These are phyloP conservation scores for Antitype chi DNA, from an alignment of 2,888 invertebrate species.

Conservation along the genomic window DNA sequence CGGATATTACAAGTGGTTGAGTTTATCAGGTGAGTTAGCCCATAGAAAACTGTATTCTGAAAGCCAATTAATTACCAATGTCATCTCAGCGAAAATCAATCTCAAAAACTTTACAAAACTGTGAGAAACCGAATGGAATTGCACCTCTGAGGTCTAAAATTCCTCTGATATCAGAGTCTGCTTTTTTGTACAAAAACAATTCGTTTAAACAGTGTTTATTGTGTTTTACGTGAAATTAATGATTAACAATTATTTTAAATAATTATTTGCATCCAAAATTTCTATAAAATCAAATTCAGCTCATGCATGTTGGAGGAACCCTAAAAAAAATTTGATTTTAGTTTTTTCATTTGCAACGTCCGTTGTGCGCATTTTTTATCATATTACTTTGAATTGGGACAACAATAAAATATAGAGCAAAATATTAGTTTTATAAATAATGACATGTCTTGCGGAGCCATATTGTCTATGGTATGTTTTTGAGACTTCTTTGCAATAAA, in stretches of 20 bases:
- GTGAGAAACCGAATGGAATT: background rate
- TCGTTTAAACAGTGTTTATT: no score
- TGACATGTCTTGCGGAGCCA: conserved; percentile 67
- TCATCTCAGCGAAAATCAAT: background rate
- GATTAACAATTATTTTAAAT: no score
- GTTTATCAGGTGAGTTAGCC: background rate
- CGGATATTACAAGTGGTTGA: background rate
- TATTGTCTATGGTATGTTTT: conserved; percentile 67
- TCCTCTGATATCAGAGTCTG: no score
- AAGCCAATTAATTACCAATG: background rate
- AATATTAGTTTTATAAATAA: conserved; percentile 77
- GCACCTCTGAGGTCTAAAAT: no score
- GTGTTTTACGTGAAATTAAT: no score
- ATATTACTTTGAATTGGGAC: conserved; percentile 66
- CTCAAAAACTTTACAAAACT: no score
- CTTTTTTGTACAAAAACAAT: no score
- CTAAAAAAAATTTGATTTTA: conserved; percentile 58
- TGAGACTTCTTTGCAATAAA: conserved; percentile 61
- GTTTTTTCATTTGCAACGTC: conserved; percentile 68
- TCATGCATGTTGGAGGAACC: conserved; percentile 56
- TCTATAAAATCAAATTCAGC: background rate
- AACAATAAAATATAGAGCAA: conserved; percentile 86
- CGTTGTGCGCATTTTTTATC: conserved; percentile 68
- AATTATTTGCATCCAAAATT: background rate
- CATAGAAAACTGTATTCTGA: background rate